Percentiles rank a stretch among this genome's conserved stretches.
phyloP scores from a whole-genome alignment of 2,797 vertebrate species.

The Enteromius treurensis region DNA sequence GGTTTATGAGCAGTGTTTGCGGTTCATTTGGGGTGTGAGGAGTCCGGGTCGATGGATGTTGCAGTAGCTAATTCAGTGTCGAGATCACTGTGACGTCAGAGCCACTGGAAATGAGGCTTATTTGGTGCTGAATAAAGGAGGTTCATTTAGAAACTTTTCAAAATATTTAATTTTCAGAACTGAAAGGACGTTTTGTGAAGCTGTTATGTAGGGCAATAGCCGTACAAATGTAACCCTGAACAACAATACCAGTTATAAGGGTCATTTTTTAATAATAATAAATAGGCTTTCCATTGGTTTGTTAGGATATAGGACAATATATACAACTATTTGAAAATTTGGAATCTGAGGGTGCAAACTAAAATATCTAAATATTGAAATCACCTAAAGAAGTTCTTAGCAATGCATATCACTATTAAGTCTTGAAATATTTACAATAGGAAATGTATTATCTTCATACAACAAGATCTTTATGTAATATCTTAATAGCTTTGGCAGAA shows the following conservation, averaged over 20 bases:
- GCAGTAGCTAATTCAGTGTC: slow-evolving; percentile 21
- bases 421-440: too few relatives aligned
- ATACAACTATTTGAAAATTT: not conserved
- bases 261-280: not conserved
- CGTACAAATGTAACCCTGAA: not conserved
- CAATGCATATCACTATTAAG: not conserved
- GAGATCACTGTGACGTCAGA: slow-evolving; percentile 12
- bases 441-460: not conserved
- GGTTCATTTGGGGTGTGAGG: not conserved
- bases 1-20: not conserved
- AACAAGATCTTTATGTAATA: not conserved
- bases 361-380: not conserved
- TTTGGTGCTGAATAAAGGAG: not conserved
- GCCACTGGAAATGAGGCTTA: not conserved
- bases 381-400: not conserved
- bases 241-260: not conserved
- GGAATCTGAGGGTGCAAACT: not conserved
- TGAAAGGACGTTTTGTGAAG: not conserved
- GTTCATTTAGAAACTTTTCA: slow-evolving; percentile 1
- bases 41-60: slow-evolving; percentile 28
- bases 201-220: not conserved
- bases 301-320: not conserved
- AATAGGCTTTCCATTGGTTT: not conserved
- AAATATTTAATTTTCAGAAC: not conserved
- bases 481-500: not conserved